phyloP scores from a whole-genome alignment of 2,113 vertebrate genomes.

The Pipra filicauda region DNA sequence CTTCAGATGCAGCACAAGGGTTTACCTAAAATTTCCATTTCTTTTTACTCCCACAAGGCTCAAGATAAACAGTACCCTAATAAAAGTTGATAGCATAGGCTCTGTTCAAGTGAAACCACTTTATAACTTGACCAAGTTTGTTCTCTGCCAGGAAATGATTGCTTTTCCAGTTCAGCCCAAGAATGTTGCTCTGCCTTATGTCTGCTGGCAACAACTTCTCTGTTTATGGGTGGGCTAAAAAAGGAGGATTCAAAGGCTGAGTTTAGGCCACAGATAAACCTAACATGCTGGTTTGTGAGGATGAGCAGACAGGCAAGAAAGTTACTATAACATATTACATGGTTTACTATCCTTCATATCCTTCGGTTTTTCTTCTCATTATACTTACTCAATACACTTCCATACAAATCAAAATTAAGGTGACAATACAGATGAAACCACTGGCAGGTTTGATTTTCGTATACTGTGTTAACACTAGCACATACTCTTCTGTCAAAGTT shows the following conservation, averaged over 20 bases:
- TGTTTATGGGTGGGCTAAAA: constrained; percentile 56
- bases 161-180: constrained; percentile 64
- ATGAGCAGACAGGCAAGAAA: not conserved
- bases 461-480: not conserved
- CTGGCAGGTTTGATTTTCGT: not conserved
- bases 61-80: constrained; percentile 69
- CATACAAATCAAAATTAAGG: not conserved
- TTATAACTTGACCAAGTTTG: constrained; percentile 53
- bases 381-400: not conserved
- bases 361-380: not conserved
- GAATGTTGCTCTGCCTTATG: constrained; percentile 72
- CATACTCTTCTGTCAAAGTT: not conserved
- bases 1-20: not conserved
- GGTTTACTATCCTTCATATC: not conserved
- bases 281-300: not conserved
- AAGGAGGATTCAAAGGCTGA: not conserved
- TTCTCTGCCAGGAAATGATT: constrained; percentile 71
- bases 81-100: constrained; percentile 65
- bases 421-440: not conserved
- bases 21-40: constrained; percentile 58
- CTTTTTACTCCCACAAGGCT: constrained; percentile 47
- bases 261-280: not conserved
- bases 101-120: constrained; percentile 67
- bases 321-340: not conserved
- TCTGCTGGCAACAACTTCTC: constrained; percentile 57